Evolutionary conservation across 2,888 invertebrate genomes (phyloP), one percentile per base, ranked within the genome.

Genomic region (Oscheius onirici): DNA sequence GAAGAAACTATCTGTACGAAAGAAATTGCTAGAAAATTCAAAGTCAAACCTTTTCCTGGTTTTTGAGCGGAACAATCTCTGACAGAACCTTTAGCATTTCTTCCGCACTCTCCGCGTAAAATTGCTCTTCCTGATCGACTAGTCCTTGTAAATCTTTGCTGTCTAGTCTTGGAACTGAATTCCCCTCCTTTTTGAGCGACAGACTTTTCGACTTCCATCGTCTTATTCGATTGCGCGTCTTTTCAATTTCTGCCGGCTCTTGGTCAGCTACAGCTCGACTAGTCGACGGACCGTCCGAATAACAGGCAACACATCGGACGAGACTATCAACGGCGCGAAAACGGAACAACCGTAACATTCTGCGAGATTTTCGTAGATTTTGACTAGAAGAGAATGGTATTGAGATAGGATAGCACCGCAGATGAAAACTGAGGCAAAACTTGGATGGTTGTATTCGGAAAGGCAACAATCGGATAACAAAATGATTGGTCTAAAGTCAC

Each of bases 271-370:
- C n/a, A n/a, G 63, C 17, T 24, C 54, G 28, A 41, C 66, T 66
- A 1, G 66, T 68, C 8, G 55, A 68, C 17, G 68, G 68, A 10
- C 43, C 57, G 17, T 68, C 68, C 26, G 68, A 44, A 24, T 26
- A 55, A n/a, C 43, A 60, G 22, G 41, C 60, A 13, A 44, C 60
- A 13, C 41, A 60, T 40, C 60, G 60, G 1, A 43, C 10, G 26
- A 22, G n/a, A 28, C 46, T 17, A 5, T 55, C 26, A 3, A 26
- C 17, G 15, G 44, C 44, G 5, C 60, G 43, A 3, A 22, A n/a
- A 22, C 26, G 34, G 15, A 41, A 41, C 1, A 60, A 13, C n/a
- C 60, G 43, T 3, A 60, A 22, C 60, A 60, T 60, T 44, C 60
- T 24, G 3, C 11, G 41, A 44, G 8, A n/a, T n/a, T n/a, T n/a